phyloP scores from a whole-genome alignment of 2,888 invertebrate species.

The Tipula confusa region DNA sequence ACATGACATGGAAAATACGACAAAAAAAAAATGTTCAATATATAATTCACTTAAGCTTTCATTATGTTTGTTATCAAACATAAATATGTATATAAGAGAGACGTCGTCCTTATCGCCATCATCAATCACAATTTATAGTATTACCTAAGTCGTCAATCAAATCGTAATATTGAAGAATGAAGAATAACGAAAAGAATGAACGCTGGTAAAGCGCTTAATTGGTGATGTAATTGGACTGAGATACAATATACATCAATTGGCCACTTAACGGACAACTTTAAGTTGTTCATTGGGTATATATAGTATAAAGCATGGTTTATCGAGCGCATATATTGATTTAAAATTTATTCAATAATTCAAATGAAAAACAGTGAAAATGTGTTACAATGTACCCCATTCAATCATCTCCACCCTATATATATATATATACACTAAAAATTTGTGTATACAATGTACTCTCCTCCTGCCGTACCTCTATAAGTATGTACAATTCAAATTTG shows the following conservation, averaged over 20 bases:
- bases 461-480: no score
- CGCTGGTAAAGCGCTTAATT: background rate
- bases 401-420: background rate
- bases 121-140: slow-evolving; percentile 20
- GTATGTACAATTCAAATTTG: background rate
- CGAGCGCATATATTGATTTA: background rate
- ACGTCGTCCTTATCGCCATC: background rate
- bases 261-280: background rate
- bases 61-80: slow-evolving; percentile 14
- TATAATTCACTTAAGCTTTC: slow-evolving; percentile 25
- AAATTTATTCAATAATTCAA: background rate
- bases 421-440: background rate
- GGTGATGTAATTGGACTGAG: background rate
- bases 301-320: no score
- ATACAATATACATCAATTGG: background rate
- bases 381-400: background rate
- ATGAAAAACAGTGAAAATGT: background rate
- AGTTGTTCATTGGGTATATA: background rate
- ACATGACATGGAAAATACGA: slow-evolving; percentile 25
- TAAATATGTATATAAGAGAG: no score
- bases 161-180: background rate
- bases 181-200: background rate
- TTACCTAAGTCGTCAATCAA: slow-evolving; percentile 25
- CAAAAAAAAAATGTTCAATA: slow-evolving; percentile 25
- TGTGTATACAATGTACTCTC: background rate